Evolutionary conservation across 37 sponge, comb jelly and placozoan species (phyloP), one percentile per base, ranked within the genome.

Genomic region (Hexactinellida sp.): DNA sequence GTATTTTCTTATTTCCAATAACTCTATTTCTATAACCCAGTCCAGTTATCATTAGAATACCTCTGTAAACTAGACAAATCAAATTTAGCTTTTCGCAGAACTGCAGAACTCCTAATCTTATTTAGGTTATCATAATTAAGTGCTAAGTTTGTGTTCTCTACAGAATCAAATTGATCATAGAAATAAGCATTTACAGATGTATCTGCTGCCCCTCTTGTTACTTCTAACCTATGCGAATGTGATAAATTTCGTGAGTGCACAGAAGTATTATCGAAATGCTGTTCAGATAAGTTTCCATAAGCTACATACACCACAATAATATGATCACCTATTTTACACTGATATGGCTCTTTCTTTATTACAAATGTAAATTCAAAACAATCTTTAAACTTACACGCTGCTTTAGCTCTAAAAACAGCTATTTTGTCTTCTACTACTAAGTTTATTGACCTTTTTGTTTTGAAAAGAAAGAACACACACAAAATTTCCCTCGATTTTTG

Each of bases 11-110:
- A 21, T 21, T 63, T 63, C 30, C 30, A 23, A n/a, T 63, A 63
- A 63, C 13, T 32, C 30, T 63, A 23, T 63, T 63, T 9, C 34
- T 21, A 10, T 28, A 10, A 63, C 34, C 13, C 76, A 63, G 19
- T 63, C 76, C 76, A 63, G 13, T 63, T 63, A 63, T 63, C 76
- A 63, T 63, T 63, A 63, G 76, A 25, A 23, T 32, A 63, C 30
- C 76, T 63, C 30, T 63, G 76, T 63, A 63, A n/a, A 63, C 76
- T 63, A 32, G 34, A 63, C 76, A 63, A 63, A 63, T 63, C 76
- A 63, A 63, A 63, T 63, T 63, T 63, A 32, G 5, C 76, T 23
- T 63, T 63, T 28, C 76, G 25, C 13, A 63, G 30, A 7, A 63
- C 76, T 32, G 28, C 76, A n/a, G 76, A 23, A 28, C 76, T 63